Conservation (phyloP, 2,113 vertebrate species). For the Xenopus laevis region DNA sequence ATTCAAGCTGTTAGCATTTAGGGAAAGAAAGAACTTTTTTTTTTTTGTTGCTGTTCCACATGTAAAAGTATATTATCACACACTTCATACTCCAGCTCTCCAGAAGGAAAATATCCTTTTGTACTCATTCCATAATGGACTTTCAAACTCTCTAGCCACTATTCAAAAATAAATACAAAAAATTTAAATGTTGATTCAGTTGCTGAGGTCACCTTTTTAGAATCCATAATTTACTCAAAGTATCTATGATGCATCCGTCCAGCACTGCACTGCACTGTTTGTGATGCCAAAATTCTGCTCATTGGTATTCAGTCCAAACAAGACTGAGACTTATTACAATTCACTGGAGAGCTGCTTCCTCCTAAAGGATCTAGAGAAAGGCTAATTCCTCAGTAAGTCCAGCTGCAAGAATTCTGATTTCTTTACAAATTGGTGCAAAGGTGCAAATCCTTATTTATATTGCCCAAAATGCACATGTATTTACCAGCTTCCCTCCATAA, state of each 20-base stretch:
- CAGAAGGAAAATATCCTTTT: constrained; percentile 32
- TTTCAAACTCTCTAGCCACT: constrained; percentile 32
- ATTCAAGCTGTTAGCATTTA: neutral
- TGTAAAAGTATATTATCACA: constrained; percentile 32
- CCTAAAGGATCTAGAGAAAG: too few relatives aligned
- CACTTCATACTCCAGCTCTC: constrained; percentile 25
- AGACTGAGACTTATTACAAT: neutral
- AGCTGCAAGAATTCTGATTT: too few relatives aligned
- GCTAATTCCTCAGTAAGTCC: too few relatives aligned
- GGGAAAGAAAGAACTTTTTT: neutral
- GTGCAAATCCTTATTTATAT: too few relatives aligned
- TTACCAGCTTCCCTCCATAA: too few relatives aligned
- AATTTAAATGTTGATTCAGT: constrained; percentile 38
- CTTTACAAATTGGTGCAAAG: too few relatives aligned
- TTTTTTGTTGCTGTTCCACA: neutral
- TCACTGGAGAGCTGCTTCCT: too few relatives aligned
- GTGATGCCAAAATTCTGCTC: constrained; percentile 12
- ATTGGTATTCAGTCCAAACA: constrained; percentile 4
- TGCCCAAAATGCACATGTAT: too few relatives aligned
- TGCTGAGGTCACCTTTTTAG: constrained; percentile 39
- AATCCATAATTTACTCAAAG: constrained; percentile 36
- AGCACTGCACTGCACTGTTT: constrained; percentile 29
- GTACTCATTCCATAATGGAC: constrained; percentile 29
- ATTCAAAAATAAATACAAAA: constrained; percentile 24
- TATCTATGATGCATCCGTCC: neutral